Percentiles rank a stretch among this genome's conserved stretches.
phyloP scores from a whole-genome alignment of 2,888 invertebrate species.

The Heliconius cydno region DNA sequence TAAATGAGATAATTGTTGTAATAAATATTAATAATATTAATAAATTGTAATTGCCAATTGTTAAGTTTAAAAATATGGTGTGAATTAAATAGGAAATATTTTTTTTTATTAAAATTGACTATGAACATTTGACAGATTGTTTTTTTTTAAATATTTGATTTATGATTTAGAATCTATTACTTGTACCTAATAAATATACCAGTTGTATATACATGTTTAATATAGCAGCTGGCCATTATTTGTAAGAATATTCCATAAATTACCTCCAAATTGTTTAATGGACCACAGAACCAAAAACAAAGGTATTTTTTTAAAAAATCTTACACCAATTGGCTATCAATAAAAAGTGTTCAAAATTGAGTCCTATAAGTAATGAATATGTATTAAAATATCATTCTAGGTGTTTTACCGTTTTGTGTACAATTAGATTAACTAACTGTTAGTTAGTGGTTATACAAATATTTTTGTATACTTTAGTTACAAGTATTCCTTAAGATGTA shows the following conservation, averaged over 20 bases:
- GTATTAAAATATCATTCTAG: conserved; percentile 23
- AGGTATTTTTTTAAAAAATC: background rate
- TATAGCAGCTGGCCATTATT: background rate
- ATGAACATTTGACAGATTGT: background rate
- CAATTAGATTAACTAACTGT: background rate
- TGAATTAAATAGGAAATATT: no score
- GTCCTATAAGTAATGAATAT: conserved; percentile 29
- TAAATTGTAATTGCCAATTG: background rate
- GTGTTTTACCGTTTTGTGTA: conserved; percentile 24
- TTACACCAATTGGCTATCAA: conserved; percentile 31
- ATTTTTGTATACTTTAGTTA: conserved; percentile 21
- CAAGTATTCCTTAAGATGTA: conserved; percentile 36
- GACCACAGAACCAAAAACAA: conserved; percentile 1
- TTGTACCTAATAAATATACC: background rate
- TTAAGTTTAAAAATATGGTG: background rate
- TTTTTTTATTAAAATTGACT: background rate
- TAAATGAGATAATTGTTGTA: background rate
- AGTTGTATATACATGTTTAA: background rate
- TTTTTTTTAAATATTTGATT: background rate
- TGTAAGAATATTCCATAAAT: background rate
- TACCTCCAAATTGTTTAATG: conserved; percentile 6
- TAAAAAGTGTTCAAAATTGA: conserved; percentile 43
- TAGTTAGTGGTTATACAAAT: conserved; percentile 24
- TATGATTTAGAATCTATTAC: background rate
- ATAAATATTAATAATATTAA: background rate